A percentile compares a stretch with the other conserved stretches of the same genome.
Conservation (phyloP, 1,140 invertebrate species). For the Gyrodactylus bullatarudis region DNA sequence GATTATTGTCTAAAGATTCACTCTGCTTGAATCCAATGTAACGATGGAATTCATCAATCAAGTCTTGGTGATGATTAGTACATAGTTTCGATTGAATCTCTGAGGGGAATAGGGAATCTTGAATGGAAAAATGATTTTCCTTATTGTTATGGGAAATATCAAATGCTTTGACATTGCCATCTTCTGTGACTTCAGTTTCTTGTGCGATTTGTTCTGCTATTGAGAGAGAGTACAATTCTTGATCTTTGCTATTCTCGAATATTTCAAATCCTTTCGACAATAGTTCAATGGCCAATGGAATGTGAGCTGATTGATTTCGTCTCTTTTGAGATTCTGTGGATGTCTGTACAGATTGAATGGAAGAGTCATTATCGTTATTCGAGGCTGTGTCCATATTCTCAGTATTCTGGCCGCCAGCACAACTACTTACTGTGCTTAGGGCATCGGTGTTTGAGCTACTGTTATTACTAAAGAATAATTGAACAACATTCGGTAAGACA, state of each 20-base stretch:
- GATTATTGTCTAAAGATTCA: neutral
- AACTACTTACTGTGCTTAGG: neutral
- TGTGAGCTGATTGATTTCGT: neutral
- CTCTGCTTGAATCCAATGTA: neutral
- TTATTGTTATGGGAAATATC: too few relatives aligned
- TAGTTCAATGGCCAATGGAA: neutral
- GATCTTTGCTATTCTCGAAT: neutral
- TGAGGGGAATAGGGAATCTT: too few relatives aligned
- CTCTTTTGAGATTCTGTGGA: neutral
- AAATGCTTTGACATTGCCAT: too few relatives aligned
- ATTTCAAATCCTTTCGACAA: neutral
- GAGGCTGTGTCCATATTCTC: neutral
- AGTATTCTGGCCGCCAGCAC: neutral
- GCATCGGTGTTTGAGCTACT: neutral
- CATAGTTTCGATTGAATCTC: too few relatives aligned
- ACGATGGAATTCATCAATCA: neutral
- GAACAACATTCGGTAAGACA: neutral
- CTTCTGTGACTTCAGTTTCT: neutral
- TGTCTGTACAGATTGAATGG: neutral
- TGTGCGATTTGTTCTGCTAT: neutral
- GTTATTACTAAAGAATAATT: neutral
- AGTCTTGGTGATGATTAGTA: too few relatives aligned
- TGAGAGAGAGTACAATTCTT: neutral
- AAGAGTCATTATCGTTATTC: neutral
- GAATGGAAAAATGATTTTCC: too few relatives aligned